Percentiles rank a stretch among this genome's conserved stretches.
Conservation (phyloP, 2,888 invertebrate species). For the Smittia sp. region DNA sequence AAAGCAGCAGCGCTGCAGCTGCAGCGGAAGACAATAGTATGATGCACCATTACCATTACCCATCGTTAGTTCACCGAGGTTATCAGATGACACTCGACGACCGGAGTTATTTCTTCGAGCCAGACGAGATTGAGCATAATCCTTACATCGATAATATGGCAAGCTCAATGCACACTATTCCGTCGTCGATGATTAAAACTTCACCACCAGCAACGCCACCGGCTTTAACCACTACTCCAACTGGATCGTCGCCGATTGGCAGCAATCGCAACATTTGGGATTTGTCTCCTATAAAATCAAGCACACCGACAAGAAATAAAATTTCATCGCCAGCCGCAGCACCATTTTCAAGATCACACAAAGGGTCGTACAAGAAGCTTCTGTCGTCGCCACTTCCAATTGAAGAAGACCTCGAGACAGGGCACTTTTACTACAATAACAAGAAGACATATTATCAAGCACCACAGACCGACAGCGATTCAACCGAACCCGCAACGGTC, state of each 20-base stretch:
- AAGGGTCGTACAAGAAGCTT: slow-evolving; percentile 28
- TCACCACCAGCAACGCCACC: slow-evolving; percentile 35
- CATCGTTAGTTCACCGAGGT: not conserved
- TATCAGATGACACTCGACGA: not conserved
- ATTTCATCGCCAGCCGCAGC: slow-evolving; percentile 11
- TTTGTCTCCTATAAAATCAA: slow-evolving; percentile 33
- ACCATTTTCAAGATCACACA: not conserved
- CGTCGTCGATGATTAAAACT: slow-evolving; percentile 29
- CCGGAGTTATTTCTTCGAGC: slow-evolving; percentile 15
- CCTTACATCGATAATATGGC: not conserved
- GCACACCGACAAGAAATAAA: slow-evolving; percentile 30
- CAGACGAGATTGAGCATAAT: slow-evolving; percentile 39
- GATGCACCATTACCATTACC: slow-evolving; percentile 35
- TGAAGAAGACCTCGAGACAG: slow-evolving; percentile 31
- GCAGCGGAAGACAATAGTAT: slow-evolving; percentile 5
- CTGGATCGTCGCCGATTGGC: slow-evolving; percentile 11
- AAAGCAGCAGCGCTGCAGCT: slow-evolving; percentile 25
- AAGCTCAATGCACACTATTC: slow-evolving; percentile 19
- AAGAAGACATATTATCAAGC: slow-evolving; percentile 29
- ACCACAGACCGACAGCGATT: slow-evolving; percentile 36
- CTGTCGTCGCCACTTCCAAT: slow-evolving; percentile 24
- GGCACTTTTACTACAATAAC: slow-evolving; percentile 33
- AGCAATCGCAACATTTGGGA: slow-evolving; percentile 28
- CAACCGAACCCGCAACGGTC: slow-evolving; percentile 24
- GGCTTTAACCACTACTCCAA: not conserved